A percentile compares a stretch with the other conserved stretches of the same genome.
Evolutionary conservation across 35 echinoderm and acorn worm genomes (phyloP).

Genomic region (Lytechinus variegatus): DNA sequence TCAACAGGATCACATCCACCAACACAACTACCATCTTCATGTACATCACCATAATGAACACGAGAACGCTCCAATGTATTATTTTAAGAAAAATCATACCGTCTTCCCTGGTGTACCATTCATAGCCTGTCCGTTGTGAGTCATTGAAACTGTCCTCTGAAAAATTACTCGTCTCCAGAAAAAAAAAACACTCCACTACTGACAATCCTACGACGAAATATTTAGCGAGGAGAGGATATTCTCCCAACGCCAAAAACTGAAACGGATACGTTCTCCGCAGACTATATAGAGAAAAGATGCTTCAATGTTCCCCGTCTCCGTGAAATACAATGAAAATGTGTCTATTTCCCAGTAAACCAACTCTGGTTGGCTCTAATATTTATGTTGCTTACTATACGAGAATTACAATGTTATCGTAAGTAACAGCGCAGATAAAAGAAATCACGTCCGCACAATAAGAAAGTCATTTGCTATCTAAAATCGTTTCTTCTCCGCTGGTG

Average conservation of each 20-base stretch:
- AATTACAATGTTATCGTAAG: neutral
- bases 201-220: neutral
- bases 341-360: neutral
- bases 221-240: neutral
- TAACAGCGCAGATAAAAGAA: neutral
- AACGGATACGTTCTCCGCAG: neutral
- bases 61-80: neutral
- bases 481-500: neutral
- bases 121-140: neutral
- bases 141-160: neutral
- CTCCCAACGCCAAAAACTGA: neutral
- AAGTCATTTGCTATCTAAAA: constrained; percentile 10
- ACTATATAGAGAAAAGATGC: neutral
- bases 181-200: neutral
- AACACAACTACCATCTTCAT: neutral
- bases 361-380: neutral
- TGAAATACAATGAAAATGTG: neutral
- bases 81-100: neutral
- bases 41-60: neutral
- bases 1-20: neutral
- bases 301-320: too few species aligned
- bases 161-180: neutral
- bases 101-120: neutral
- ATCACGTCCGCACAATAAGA: neutral
- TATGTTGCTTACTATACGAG: neutral